A percentile compares a stretch with the other conserved stretches of the same genome.
Conservation (phyloP, 2,113 vertebrate species). For the Rhadina sibilatrix region DNA sequence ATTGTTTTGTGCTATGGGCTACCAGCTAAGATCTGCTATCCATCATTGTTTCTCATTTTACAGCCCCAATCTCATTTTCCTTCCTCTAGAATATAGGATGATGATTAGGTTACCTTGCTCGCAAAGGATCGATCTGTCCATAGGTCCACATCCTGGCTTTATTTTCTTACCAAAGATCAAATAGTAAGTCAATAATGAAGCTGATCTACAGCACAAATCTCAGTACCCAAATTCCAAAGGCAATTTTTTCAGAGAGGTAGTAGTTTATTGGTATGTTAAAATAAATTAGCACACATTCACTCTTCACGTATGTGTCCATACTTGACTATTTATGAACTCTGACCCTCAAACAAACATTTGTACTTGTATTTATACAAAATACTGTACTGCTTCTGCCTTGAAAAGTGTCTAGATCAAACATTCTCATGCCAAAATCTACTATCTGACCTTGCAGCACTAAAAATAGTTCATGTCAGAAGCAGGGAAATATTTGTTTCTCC, state of each 20-base stretch:
- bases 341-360: neutral
- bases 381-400: neutral
- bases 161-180: neutral
- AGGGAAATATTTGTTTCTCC: constrained; percentile 25
- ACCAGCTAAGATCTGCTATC: neutral
- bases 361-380: neutral
- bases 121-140: neutral
- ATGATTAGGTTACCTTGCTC: neutral
- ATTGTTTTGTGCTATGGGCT: neutral
- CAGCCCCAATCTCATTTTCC: rapidly evolving
- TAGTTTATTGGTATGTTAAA: neutral
- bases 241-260: neutral
- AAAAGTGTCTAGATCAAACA: neutral
- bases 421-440: constrained; percentile 33
- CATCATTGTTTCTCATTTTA: neutral
- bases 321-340: neutral
- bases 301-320: neutral
- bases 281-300: neutral
- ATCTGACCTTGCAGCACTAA: constrained; percentile 45
- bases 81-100: neutral
- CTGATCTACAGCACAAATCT: neutral
- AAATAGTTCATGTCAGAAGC: constrained; percentile 32
- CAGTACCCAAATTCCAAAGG: neutral
- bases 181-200: neutral
- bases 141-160: neutral